phyloP scores from a whole-genome alignment of 2,888 invertebrate genomes.

The Agelastica alni region DNA sequence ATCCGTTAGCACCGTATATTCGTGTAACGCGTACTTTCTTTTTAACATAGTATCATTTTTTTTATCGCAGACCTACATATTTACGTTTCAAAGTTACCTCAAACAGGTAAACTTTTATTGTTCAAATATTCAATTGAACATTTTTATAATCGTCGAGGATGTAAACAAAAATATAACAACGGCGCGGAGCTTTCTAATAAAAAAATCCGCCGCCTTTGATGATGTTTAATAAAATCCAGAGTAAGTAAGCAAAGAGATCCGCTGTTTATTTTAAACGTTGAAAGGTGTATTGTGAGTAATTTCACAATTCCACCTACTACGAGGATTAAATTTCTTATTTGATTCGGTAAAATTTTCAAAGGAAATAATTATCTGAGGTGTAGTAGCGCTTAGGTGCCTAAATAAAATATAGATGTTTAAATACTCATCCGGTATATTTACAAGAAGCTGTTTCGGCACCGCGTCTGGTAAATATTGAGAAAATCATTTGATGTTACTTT shows the following conservation, averaged over 20 bases:
- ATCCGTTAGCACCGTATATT: too few species aligned
- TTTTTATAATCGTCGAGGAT: background rate
- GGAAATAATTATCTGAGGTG: constrained; percentile 27
- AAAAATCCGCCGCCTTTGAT: constrained; percentile 1
- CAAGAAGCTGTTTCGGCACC: background rate
- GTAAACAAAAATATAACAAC: background rate
- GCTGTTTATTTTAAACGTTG: constrained; percentile 31
- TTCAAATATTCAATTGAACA: background rate
- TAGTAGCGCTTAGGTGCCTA: constrained; percentile 7
- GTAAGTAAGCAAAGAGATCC: background rate
- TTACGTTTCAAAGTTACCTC: too few species aligned
- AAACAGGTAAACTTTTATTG: background rate
- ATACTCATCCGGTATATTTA: constrained; percentile 12
- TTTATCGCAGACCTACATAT: too few species aligned
- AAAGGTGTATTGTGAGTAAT: constrained; percentile 11
- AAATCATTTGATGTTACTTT: constrained; percentile 20
- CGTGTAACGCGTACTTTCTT: too few species aligned
- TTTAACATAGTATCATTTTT: too few species aligned
- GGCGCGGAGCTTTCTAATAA: background rate
- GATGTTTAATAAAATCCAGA: constrained; percentile 1
- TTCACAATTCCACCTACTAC: constrained; percentile 5
- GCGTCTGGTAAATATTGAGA: constrained; percentile 18
- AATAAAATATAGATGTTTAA: constrained; percentile 8
- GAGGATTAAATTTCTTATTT: constrained; percentile 16
- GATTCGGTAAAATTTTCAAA: constrained; percentile 28